Evolutionary conservation across 2,797 vertebrate genomes (phyloP).

Genomic region (Pygocentrus nattereri): DNA sequence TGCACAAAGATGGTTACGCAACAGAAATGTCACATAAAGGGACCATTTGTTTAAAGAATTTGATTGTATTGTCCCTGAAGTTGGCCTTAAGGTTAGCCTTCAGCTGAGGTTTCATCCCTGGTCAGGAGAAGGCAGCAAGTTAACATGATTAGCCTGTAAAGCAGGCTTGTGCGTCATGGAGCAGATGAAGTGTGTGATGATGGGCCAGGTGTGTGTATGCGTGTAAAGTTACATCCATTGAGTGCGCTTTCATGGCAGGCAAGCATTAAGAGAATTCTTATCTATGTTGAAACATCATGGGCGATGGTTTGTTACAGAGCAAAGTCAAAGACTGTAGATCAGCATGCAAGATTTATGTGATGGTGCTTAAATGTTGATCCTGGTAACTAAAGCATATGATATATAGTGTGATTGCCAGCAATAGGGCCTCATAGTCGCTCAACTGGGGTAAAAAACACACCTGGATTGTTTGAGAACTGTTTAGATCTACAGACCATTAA

Average conservation of each 20-base stretch:
- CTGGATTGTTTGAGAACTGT: neutral
- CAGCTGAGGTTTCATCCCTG: conserved; percentile 3
- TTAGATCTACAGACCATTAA: neutral
- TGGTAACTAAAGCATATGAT: neutral
- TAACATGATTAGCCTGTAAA: conserved; percentile 50
- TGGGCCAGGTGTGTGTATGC: conserved; percentile 34
- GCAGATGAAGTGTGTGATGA: conserved; percentile 42
- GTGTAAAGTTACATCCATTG: conserved; percentile 9
- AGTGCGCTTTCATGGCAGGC: conserved; percentile 9
- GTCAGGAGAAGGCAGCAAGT: conserved; percentile 34
- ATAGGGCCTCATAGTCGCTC: neutral
- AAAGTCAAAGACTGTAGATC: neutral
- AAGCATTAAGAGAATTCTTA: neutral
- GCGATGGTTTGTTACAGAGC: neutral
- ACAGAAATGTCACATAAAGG: neutral
- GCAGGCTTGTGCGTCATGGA: conserved; percentile 53
- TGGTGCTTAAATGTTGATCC: neutral
- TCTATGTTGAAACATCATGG: neutral
- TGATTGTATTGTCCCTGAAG: conserved; percentile 60
- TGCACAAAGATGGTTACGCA: neutral
- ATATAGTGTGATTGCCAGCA: neutral
- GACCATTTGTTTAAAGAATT: conserved; percentile 55
- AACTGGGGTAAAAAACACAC: neutral
- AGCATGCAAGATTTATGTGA: neutral
- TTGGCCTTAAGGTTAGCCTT: conserved; percentile 63